Conservation (phyloP, 2,888 invertebrate genomes). For the Prosapia bicincta region DNA sequence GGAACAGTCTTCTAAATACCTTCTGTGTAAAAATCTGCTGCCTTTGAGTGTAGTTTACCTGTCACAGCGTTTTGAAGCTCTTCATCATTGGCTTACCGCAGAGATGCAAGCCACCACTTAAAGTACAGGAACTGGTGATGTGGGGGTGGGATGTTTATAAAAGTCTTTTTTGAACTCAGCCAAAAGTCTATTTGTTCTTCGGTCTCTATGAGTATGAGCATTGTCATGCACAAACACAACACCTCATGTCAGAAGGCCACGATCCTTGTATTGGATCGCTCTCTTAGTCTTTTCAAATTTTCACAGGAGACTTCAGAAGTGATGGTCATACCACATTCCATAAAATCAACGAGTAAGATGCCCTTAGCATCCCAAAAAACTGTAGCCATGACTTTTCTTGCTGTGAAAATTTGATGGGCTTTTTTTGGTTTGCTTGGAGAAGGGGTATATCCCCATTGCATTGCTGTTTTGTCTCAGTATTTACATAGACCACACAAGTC, state of each 20-base stretch:
- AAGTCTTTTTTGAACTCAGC: too few relatives aligned
- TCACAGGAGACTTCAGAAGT: constrained; percentile 7
- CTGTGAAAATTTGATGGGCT: constrained; percentile 1
- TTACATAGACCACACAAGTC: background rate
- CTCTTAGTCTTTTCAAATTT: constrained; percentile 8
- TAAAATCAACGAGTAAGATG: background rate
- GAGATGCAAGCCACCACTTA: too few relatives aligned
- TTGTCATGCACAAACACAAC: constrained; percentile 11
- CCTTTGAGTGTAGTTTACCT: too few relatives aligned
- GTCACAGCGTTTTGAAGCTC: too few relatives aligned
- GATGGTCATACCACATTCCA: background rate
- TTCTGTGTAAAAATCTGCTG: too few relatives aligned
- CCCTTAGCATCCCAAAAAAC: constrained; percentile 8
- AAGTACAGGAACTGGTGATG: too few relatives aligned
- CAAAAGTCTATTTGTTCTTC: constrained; percentile 3
- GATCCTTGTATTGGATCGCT: background rate
- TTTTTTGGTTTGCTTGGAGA: constrained; percentile 8
- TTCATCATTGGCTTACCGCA: too few relatives aligned
- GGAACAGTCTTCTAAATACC: too few relatives aligned
- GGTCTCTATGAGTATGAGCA: background rate
- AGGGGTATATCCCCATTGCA: background rate
- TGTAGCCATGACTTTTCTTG: background rate
- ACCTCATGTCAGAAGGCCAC: constrained; percentile 13
- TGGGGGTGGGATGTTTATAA: too few relatives aligned
- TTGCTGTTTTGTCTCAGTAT: constrained; percentile 4